Base-by-base conservation (phyloP, 2,113 vertebrate species). In the Euleptes europaea region DNA sequence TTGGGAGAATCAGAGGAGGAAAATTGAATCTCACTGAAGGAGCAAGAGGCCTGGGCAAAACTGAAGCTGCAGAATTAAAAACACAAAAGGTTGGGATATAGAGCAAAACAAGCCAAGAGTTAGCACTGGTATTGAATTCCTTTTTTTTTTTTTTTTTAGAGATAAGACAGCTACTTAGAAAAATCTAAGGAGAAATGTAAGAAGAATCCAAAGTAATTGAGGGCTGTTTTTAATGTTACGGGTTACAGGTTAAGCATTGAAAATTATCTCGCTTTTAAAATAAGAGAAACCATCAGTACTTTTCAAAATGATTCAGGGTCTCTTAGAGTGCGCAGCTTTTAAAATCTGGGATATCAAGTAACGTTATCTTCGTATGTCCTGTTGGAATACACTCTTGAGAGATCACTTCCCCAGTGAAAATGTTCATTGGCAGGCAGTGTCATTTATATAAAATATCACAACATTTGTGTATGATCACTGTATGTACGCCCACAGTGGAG, bases 391-490 rank as follows among this genome's bases (percentile, higher is more conserved):
- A 54, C 8, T 83, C 75, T 90, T 84, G 79, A 74, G 69, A 21
- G 86, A 91, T 38, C 80, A 38, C 66, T 88, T 40, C 66, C 78
- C 51, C 57, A 7, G 23, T 19, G 5, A 73, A n/a, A 10, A 83
- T 90, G 93, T 90, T 77, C 71, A 4, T 74, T 92, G 90, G 88
- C 40, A 4, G 85, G 67, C 71, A 84, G 40, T 82, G 78, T 49
- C 89, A 82, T 92, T 90, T 90, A 21, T 67, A 14, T 42, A 80
- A 90, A 93, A 87, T 11, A 11, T 78, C 83, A 74, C 91, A 35
- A 86, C 73, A 70, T 90, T 92, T 91, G 75, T 79, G 85, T 80
- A 80, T 87, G 90, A 92, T 89, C 78, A 38, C 84, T 79, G 80
- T 40, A 71, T 82, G 90, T 83, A 88, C 38, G 0, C 81, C 90